Base-by-base conservation (phyloP, 2,113 vertebrate species). In the Chascanopsetta lugubris region DNA sequence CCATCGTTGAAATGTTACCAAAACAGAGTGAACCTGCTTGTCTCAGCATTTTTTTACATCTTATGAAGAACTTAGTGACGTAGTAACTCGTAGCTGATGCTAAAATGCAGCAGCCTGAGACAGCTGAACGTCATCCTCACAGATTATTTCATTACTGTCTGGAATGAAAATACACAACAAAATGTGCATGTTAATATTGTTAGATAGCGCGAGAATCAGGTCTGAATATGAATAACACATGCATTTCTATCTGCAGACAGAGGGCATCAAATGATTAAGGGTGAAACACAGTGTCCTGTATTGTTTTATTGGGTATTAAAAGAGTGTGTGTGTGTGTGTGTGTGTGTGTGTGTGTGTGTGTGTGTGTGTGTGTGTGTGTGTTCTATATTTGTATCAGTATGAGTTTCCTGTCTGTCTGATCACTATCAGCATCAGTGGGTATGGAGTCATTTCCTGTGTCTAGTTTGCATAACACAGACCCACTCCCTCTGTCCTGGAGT, bases 211-310 rank as follows among this genome's bases (percentile, higher is more conserved):
- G 15, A 5, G 34, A 13, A 13, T 17, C 17, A 21, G 24, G 18
- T 42, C 15, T 67, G 54, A 54, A 62, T 43, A 60, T 69, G 40
- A 82, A 62, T 63, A 61, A 62, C 61, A 43, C 36, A 17, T 59
- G 6, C 12, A 38, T 56, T 34, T 30, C 30, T 6, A 15, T 67
- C 56, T 66, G 34, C 34, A 38, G 3, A 15, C 12, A 34, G 42
- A 34, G 27, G 8, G 58, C 34, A 25, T 68, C 26, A 47, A 24
- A 36, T 45, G 69, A 53, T 65, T 64, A 56, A n/a, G 34, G 45
- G 30, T 6, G 7, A 51, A 75, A 71, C 72, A 54, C 40, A 49
- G 30, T 18, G 60, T 73, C 50, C 55, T 27, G 21, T 34, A 26
- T 25, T 42, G 8, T 57, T 70, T 72, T 72, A 50, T n/a, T 60